Evolutionary conservation across 1,140 invertebrate genomes (phyloP).

Genomic region (Zaprionus lachaisei): DNA sequence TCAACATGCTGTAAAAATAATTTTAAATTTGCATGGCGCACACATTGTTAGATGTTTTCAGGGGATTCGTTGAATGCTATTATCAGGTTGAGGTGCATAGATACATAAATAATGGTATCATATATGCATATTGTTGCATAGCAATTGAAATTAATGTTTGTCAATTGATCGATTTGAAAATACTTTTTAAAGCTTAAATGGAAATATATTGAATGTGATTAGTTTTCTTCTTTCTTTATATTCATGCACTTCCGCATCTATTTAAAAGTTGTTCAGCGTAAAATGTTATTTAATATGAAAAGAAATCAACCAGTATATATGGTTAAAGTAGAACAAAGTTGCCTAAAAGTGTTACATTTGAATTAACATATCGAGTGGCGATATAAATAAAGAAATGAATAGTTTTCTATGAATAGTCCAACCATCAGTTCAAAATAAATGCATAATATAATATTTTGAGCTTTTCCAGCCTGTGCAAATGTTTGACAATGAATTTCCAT

Average conservation of each 20-base stretch:
- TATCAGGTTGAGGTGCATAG: neutral
- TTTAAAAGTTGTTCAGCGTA: too few relatives aligned
- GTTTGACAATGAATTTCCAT: slow-evolving; percentile 6
- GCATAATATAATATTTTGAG: neutral
- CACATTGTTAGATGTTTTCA: slow-evolving; percentile 3
- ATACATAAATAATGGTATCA: neutral
- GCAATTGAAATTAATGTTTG: too few relatives aligned
- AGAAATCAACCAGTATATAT: neutral
- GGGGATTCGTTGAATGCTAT: neutral
- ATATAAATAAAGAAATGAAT: neutral
- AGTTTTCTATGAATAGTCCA: neutral
- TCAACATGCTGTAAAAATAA: slow-evolving; percentile 19
- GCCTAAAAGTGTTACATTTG: too few relatives aligned
- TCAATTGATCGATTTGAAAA: too few relatives aligned
- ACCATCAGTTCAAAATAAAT: too few relatives aligned
- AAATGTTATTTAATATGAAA: too few relatives aligned
- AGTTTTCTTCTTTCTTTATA: too few relatives aligned
- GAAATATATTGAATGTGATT: too few relatives aligned
- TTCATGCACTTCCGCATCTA: too few relatives aligned
- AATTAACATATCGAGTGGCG: too few relatives aligned
- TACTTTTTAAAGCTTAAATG: too few relatives aligned
- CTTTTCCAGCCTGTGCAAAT: neutral
- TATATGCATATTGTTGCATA: neutral
- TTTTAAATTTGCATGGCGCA: slow-evolving; percentile 23
- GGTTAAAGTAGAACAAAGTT: neutral